Evolutionary conservation across 2,888 invertebrate species (phyloP), one percentile per base, ranked within the genome.

Genomic region (Gandaritis pyraliata): DNA sequence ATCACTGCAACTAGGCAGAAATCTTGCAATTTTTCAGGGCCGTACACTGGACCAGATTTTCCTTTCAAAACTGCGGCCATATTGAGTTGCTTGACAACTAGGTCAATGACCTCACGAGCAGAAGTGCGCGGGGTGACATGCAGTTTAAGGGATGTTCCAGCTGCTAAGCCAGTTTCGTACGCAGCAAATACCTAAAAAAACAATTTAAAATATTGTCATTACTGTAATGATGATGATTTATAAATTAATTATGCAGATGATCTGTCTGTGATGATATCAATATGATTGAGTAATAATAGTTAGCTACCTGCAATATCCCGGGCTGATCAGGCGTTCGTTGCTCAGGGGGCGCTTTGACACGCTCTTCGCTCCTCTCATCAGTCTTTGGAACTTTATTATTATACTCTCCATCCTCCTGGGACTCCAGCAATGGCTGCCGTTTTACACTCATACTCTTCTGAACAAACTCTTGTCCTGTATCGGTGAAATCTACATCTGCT

Each of bases 1-100:
- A 99, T 98, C 30, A 99, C 98, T 0, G 98, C 98, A 2, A 98
- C 98, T 48, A 99, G 93, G 82, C 98, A 98, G 86, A 98, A 98
- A 81, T 97, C 97, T 64, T 95, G 94, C 63, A 98, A 89, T 82
- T 96, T 95, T 56, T 97, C 97, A 1, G 96, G 94, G 0, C 95
- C 95, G 79, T 97, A 97, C 45, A 97, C 95, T 0, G 98, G 98
- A 0, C 97, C 97, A 45, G 96, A 94, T 82, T 96, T 96, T 48
- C 97, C 91, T 85, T 97, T 98, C 16, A 97, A 90, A 15, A 96
- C 95, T 55, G 97, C 97, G 12, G 98, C 97, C 95, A 97, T 97
- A 82, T 98, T 98, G 46, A 99, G 93, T 85, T 99, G 98, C 82
- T 98, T 97, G 56, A 99, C 97, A 18, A 99, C 98, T 66, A 99